Evolutionary conservation across 2,113 vertebrate genomes (phyloP).

Genomic region (Mesocricetus auratus): DNA sequence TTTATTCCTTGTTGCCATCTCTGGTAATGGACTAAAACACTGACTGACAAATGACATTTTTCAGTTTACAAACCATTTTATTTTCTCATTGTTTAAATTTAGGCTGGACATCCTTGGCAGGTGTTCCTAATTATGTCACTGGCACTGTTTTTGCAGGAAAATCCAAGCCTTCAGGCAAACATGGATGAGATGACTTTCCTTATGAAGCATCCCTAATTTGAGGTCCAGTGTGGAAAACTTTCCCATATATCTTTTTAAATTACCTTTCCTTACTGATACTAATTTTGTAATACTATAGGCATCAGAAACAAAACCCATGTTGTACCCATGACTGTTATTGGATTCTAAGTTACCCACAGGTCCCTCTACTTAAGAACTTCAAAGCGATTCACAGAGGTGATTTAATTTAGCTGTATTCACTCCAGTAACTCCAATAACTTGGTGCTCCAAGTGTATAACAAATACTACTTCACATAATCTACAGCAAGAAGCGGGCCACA

Average conservation of each 20-base stretch:
- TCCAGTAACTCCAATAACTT: constrained; percentile 53
- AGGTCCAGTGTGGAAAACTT: neutral
- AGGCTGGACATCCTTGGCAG: constrained; percentile 67
- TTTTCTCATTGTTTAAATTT: constrained; percentile 69
- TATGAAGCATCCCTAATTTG: constrained; percentile 3
- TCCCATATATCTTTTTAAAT: constrained; percentile 51
- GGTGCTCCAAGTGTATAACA: constrained; percentile 16
- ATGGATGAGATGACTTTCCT: neutral
- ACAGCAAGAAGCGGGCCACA: neutral
- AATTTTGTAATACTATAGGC: constrained; percentile 35
- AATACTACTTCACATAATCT: neutral
- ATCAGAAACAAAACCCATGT: constrained; percentile 30
- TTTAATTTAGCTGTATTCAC: constrained; percentile 72
- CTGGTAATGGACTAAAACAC: constrained; percentile 67
- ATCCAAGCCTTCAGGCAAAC: constrained; percentile 17
- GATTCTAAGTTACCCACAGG: constrained; percentile 22
- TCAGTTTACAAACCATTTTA: constrained; percentile 71
- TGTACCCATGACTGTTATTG: neutral
- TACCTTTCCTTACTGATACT: constrained; percentile 28
- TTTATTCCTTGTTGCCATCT: constrained; percentile 54
- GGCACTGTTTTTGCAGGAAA: constrained; percentile 38
- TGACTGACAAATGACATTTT: constrained; percentile 70
- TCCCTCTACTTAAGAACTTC: constrained; percentile 34
- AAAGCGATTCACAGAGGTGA: constrained; percentile 57
- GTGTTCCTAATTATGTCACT: constrained; percentile 66